Conservation (phyloP, 37 sponge, comb jelly and placozoan genomes). For the Eunapius fragilis region DNA sequence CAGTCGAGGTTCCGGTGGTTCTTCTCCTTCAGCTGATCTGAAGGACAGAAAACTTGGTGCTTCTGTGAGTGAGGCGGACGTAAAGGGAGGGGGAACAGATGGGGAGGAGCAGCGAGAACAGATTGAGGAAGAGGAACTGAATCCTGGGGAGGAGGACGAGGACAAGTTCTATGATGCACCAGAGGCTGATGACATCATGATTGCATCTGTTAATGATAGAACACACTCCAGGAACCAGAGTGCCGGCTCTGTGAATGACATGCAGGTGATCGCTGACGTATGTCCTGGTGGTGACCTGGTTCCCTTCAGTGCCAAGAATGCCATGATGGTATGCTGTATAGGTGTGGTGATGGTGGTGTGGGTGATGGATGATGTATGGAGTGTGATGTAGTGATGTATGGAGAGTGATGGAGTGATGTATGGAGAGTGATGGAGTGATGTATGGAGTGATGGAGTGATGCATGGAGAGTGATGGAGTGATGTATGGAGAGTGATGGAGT, state of each 20-base stretch:
- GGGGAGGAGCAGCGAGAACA: neutral
- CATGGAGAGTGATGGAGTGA: no score
- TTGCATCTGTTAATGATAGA: neutral
- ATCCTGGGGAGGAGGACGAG: constrained; percentile 43
- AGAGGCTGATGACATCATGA: constrained; percentile 23
- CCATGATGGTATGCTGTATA: neutral
- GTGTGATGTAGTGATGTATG: neutral
- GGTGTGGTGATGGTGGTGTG: neutral
- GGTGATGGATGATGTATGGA: neutral
- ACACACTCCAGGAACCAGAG: constrained; percentile 49
- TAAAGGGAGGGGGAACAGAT: neutral
- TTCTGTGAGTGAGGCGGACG: neutral
- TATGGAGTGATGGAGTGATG: no score
- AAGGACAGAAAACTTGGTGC: neutral
- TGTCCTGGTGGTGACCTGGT: neutral
- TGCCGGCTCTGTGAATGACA: constrained; percentile 52
- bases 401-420: neutral
- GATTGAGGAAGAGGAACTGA: neutral
- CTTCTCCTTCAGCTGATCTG: neutral
- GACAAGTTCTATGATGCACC: constrained; percentile 86
- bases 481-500: no score
- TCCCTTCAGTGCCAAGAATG: neutral
- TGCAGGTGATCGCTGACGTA: neutral
- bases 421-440: no score
- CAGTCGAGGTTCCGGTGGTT: neutral